phyloP scores from a whole-genome alignment of 2,113 vertebrate species.

The Saccopteryx leptura region DNA sequence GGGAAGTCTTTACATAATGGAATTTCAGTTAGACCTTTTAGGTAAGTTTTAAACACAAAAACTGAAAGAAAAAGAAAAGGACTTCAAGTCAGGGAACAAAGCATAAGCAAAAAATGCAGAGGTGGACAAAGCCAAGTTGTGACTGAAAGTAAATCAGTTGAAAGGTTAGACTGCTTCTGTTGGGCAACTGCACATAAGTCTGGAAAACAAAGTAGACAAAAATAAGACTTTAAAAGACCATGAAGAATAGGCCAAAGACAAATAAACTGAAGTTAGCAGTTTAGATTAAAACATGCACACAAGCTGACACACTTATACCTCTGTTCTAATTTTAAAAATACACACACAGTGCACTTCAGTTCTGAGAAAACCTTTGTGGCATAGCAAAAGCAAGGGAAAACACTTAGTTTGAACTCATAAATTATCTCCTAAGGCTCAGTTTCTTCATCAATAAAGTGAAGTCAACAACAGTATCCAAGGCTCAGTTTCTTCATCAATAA shows the following conservation, averaged over 20 bases:
- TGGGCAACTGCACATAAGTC: not conserved
- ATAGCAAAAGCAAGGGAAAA: not conserved
- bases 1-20: not conserved
- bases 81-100: not conserved
- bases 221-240: not conserved
- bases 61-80: not conserved
- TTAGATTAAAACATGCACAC: not conserved
- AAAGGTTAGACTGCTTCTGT: not conserved
- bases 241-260: constrained; percentile 8
- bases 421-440: constrained; percentile 36
- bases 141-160: not conserved
- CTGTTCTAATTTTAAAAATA: not conserved
- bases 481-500: constrained; percentile 17
- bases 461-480: not conserved
- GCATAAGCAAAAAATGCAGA: constrained; percentile 30
- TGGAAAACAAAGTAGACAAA: constrained; percentile 10
- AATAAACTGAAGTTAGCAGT: constrained; percentile 12
- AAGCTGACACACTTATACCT: not conserved
- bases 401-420: not conserved
- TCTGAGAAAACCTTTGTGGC: constrained; percentile 12
- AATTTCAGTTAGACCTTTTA: constrained; percentile 18
- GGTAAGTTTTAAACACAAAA: not conserved
- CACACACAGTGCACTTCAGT: not conserved
- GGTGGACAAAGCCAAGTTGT: not conserved
- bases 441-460: not conserved